Evolutionary conservation across 2,888 invertebrate species (phyloP).

Genomic region (Himalopsyche tibetana): DNA sequence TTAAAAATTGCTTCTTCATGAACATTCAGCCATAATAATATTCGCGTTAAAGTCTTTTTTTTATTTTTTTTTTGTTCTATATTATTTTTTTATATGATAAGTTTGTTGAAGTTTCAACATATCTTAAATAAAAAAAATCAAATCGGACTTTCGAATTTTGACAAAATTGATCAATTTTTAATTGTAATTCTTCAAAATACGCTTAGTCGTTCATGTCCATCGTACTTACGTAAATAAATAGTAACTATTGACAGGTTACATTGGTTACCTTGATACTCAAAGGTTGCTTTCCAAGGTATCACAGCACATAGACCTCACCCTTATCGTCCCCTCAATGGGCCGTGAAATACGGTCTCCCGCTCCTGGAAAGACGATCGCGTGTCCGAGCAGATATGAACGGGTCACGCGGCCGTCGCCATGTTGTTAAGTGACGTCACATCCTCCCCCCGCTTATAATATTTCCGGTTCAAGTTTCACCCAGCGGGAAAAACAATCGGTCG

Average conservation of each 20-base stretch:
- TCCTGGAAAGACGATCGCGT: conserved; percentile 40
- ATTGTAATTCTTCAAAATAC: no score
- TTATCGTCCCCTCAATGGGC: conserved; percentile 57
- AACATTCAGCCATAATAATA: no score
- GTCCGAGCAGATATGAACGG: conserved; percentile 40
- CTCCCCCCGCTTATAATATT: conserved; percentile 42
- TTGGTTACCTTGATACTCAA: not conserved
- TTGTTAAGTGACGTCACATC: conserved; percentile 43
- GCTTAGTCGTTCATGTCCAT: no score
- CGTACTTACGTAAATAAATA: no score
- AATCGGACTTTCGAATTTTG: no score
- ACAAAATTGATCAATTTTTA: no score
- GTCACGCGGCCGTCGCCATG: conserved; percentile 43
- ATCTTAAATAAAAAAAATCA: no score
- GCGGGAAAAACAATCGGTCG: conserved; percentile 38
- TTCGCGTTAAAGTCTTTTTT: no score
- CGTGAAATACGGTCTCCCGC: conserved; percentile 56
- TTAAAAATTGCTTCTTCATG: no score
- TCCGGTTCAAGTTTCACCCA: conserved; percentile 7
- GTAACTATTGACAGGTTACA: not conserved
- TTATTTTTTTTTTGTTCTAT: no score
- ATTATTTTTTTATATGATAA: no score
- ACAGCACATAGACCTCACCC: conserved; percentile 40
- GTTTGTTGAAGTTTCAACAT: no score
- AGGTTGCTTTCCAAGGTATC: not conserved